These are phyloP conservation scores for Echinarachnius parma DNA, from an alignment of 53 echinoderm and acorn worm species.

Conservation along the genomic window DNA sequence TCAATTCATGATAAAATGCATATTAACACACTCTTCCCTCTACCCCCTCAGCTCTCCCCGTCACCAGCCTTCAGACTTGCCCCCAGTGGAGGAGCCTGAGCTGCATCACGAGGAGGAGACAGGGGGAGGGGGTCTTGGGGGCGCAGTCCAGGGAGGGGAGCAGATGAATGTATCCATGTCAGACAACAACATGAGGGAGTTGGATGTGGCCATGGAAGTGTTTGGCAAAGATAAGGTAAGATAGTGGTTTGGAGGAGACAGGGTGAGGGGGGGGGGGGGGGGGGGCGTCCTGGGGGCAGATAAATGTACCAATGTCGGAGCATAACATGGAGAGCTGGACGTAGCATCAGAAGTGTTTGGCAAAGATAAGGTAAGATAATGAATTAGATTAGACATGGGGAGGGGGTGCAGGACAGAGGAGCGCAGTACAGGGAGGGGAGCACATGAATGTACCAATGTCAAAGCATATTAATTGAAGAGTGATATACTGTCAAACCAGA, in stretches of 20 bases:
- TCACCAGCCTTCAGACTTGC: conserved; percentile 30
- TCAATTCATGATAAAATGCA: no score
- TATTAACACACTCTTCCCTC: not conserved
- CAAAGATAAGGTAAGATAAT: conserved; percentile 71
- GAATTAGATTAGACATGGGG: no score
- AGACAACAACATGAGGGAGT: conserved; percentile 57
- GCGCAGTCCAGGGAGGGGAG: conserved; percentile 24
- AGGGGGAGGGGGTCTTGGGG: conserved; percentile 33
- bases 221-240: conserved; percentile 84
- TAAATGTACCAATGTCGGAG: conserved; percentile 32
- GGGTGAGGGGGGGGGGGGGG: conserved; percentile 30
- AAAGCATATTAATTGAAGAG: no score
- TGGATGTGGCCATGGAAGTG: conserved; percentile 65
- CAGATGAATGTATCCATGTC: conserved; percentile 41
- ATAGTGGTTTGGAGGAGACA: no score
- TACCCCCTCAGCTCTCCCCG: conserved; percentile 54
- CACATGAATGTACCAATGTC: no score
- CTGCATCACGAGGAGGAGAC: conserved; percentile 2
- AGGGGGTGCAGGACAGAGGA: no score
- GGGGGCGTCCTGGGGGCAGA: conserved; percentile 24
- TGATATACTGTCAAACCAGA: no score
- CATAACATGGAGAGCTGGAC: conserved; percentile 64
- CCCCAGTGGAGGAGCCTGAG: conserved; percentile 53
- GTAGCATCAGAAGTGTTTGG: conserved; percentile 81
- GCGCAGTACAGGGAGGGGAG: no score